phyloP scores from a whole-genome alignment of 2,113 vertebrate genomes.

The Potamarius usumacintae region DNA sequence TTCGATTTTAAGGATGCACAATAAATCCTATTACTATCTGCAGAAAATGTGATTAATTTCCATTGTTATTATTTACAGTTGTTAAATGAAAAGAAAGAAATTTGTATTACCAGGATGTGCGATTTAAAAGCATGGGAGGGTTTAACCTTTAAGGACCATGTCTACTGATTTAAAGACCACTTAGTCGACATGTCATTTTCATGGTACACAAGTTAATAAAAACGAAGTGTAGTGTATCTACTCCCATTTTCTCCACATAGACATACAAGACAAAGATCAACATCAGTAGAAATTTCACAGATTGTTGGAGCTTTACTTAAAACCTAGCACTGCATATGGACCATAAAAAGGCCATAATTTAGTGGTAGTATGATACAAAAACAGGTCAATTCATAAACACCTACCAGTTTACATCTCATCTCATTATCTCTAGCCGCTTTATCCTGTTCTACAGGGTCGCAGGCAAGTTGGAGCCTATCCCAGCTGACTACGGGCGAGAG shows the following conservation, averaged over 20 bases:
- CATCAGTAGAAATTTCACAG: background rate
- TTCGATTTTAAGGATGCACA: background rate
- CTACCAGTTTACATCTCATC: background rate
- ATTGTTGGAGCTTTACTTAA: background rate
- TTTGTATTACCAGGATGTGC: background rate
- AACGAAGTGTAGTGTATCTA: background rate
- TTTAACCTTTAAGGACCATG: background rate
- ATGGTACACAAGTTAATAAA: background rate
- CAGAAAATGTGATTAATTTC: background rate
- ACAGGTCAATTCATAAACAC: background rate
- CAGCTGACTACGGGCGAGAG: too few species aligned
- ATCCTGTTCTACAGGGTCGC: too few species aligned
- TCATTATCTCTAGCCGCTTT: too few species aligned
- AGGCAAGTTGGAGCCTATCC: too few species aligned
- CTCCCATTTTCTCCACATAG: background rate
- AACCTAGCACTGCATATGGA: background rate
- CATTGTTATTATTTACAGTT: background rate
- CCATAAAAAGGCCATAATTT: background rate
- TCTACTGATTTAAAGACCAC: background rate
- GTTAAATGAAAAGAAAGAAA: background rate
- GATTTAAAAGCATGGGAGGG: background rate
- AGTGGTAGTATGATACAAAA: background rate
- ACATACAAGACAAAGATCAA: background rate
- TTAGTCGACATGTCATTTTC: background rate
- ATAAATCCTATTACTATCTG: background rate